Base-by-base conservation (phyloP, 2,113 vertebrate species). In the Megalops atlanticus region DNA sequence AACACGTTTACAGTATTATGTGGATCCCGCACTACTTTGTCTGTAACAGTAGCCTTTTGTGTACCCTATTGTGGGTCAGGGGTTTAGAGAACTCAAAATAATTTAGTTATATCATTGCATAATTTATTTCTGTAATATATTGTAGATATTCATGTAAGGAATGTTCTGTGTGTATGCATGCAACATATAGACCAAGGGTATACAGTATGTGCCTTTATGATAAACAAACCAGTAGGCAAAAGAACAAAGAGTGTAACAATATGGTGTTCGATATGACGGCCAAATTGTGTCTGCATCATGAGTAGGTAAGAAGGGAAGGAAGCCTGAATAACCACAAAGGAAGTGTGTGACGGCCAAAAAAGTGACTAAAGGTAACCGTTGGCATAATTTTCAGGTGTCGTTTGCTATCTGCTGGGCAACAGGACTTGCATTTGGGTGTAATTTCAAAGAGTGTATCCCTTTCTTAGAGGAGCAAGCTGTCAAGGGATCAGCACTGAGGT, bases 51-150 rank as follows among this genome's bases (percentile, higher is more conserved):
- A 8, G 8, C 45, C 45, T 49, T 69, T 11, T 12, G 39, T 27
- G 2, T 43, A 31, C 79, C 40, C 74, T 80, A 70, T 40, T 38
- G 73, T 24, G 33, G 73, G 79, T n/a, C n/a, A n/a, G n/a, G n/a
- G 43, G 21, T 54, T 31, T 16, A n/a, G 15, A 71, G 52, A 70
- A 36, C 69, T n/a, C n/a, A n/a, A n/a, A n/a, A n/a, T 18, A 38
- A 54, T 69, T 54, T 33, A 14, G 79, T n/a, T 24, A 47, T 40
- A 40, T 80, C 36, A 74, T n/a, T n/a, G n/a, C n/a, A n/a, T 64
- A 31, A 0, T 31, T 64, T 64, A 64, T 64, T n/a, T 27, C 8
- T 27, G 31, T 10, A 64, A 11, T 31, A 24, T 31, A 64, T 27
- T 64, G 43, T 45, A 45, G 43, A 45, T 14, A 45, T 45, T 14